Evolutionary conservation across 1,140 invertebrate species (phyloP), one percentile per base, ranked within the genome.

Genomic region (Phortica variegata): DNA sequence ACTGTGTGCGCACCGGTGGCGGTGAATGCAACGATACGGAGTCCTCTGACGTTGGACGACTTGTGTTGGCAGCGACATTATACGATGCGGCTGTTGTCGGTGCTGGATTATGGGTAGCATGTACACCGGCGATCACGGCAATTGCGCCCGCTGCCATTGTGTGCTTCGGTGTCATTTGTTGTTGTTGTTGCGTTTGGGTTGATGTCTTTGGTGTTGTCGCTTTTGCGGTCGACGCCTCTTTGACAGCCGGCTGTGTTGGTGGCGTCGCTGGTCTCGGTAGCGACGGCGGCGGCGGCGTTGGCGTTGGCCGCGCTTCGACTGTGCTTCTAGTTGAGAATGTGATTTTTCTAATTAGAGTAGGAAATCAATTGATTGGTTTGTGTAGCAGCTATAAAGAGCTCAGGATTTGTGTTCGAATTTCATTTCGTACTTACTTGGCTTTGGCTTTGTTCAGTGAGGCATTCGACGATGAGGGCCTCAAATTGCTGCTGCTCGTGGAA

Each of bases 311-410:
- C 3, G 55, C 52, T 42, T 58, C 57, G 41, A 61, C 8, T 9
- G 58, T 68, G 39, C 49, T 57, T 45, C 70, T 70, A 55, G 52
- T 58, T 43, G 70, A 73, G 38, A 73, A 73, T 18, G 70, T 61
- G 40, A 73, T 73, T 73, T 73, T 73, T 43, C 70, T 73, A 60
- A 58, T 61, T 45, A 61, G 42, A 43, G 32, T 47, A 44, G 37
- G 56, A 41, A 32, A n/a, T 13, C 9, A 33, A 18, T 8, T 3
- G 13, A 29, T 29, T 7, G n/a, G 6, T 29, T 29, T 29, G 6
- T 29, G 12, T 29, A 29, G 26, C 6, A 29, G 26, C 26, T 19
- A 52, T 29, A 19, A 18, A 40, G 12, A 23, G 16, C 15, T 21
- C 12, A n/a, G n/a, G n/a, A 37, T 7, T 8, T 8, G 26, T 10